Evolutionary conservation across 2,888 invertebrate genomes (phyloP), one percentile per base, ranked within the genome.

Genomic region (Eristalinus sepulchralis): DNA sequence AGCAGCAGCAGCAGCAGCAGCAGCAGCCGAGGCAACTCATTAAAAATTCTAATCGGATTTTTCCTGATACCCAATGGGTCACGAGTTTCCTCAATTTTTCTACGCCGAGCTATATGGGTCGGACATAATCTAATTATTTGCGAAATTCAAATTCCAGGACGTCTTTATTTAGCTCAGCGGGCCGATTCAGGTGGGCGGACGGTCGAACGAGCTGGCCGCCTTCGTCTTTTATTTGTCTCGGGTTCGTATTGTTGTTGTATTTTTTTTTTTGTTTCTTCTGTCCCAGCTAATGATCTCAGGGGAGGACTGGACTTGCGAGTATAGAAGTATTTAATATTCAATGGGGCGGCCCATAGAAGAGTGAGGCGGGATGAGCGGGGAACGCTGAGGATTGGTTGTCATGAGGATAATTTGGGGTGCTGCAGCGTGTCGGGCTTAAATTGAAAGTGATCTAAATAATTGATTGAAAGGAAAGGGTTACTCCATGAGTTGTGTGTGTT

Each of bases 41-140:
- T 86, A 83, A 86, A 86, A 86, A 86, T 86, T 86, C 86, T 86
- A 83, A 86, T 83, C 86, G 78, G 78, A 86, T 78, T 85, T 86
- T 78, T 73, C 67, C 57, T 76, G 75, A 82, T 78, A 73, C 73
- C 64, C 75, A 55, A 39, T 67, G 63, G 78, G 78, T 75, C 78
- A 64, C 66, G 66, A 66, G 73, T 78, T 86, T 72, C 63, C 62
- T 77, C 47, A 59, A 68, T 72, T 63, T 76, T 80, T 80, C 39
- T 64, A 53, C 5, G 62, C 10, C 75, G 6, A 70, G 11, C n/a
- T 24, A 76, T 80, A 76, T 47, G 76, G 72, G 76, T 72, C 60
- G 76, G 67, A 75, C 60, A 83, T 79, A 86, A 83, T 86, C 86
- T 83, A 86, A 86, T 86, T 86, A 83, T 86, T 83, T 83, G 78